Conservation (phyloP, 1,140 invertebrate species). For the Prorops nasuta region DNA sequence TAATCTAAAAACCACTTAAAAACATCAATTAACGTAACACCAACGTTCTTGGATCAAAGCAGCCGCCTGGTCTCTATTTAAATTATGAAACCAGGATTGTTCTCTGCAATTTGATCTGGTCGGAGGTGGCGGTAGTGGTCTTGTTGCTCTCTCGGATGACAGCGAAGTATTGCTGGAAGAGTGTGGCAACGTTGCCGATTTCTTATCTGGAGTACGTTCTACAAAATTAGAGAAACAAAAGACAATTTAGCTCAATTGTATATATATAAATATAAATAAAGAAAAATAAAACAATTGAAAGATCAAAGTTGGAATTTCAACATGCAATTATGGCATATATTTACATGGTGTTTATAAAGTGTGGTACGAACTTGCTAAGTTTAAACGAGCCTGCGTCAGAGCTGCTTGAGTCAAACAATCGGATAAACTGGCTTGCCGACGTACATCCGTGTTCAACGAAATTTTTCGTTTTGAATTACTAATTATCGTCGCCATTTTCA, state of each 20-base stretch:
- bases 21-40: constrained; percentile 13
- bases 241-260: constrained; percentile 8
- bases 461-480: constrained; percentile 37
- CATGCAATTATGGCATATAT: too few species aligned
- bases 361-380: constrained; percentile 46
- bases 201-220: constrained; percentile 51
- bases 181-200: constrained; percentile 43
- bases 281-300: too few species aligned
- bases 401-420: constrained; percentile 46
- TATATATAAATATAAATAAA: too few species aligned
- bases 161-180: constrained; percentile 37
- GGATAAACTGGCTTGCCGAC: constrained; percentile 40
- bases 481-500: constrained; percentile 37
- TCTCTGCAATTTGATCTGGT: constrained; percentile 43
- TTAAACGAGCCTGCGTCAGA: constrained; percentile 48
- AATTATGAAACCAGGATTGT: constrained; percentile 51
- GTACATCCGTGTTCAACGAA: constrained; percentile 27
- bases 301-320: too few species aligned
- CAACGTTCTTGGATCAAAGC: constrained; percentile 46
- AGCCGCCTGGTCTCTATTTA: constrained; percentile 45
- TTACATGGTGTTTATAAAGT: too few species aligned
- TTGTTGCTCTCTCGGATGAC: constrained; percentile 32
- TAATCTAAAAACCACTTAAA: constrained; percentile 2
- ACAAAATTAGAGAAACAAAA: too few species aligned
- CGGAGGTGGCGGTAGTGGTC: constrained; percentile 47